phyloP scores from a whole-genome alignment of 2,113 vertebrate species.

The Pituophis catenifer region DNA sequence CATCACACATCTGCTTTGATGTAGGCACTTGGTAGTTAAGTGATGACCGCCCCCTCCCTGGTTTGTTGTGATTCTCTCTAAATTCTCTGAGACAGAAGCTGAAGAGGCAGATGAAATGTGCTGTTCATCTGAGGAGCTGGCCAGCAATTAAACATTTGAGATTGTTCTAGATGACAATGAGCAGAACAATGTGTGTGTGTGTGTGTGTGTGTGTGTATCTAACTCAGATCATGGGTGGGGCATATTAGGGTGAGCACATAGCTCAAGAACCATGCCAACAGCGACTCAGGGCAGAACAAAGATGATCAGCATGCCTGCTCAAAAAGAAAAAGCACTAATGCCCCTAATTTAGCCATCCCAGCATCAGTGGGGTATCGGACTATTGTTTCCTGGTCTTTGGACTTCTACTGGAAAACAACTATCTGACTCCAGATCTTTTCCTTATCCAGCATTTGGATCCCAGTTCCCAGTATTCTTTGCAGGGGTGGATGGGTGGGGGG shows the following conservation, averaged over 20 bases:
- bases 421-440: background rate
- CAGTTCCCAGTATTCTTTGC: no score
- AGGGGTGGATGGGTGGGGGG: no score
- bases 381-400: background rate
- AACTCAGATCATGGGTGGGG: background rate
- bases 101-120: background rate
- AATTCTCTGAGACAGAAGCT: background rate
- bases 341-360: background rate
- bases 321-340: background rate
- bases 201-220: background rate
- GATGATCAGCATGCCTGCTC: background rate
- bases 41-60: no score
- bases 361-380: background rate
- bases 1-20: background rate
- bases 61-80: background rate
- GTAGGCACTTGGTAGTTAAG: background rate
- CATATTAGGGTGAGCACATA: background rate
- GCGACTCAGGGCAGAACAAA: background rate
- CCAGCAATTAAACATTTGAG: background rate
- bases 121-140: background rate
- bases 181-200: background rate
- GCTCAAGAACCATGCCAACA: background rate
- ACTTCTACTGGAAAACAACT: background rate
- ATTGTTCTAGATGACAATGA: background rate
- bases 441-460: background rate